Base-by-base conservation (phyloP, 2,888 invertebrate species). In the Acheta domesticus region DNA sequence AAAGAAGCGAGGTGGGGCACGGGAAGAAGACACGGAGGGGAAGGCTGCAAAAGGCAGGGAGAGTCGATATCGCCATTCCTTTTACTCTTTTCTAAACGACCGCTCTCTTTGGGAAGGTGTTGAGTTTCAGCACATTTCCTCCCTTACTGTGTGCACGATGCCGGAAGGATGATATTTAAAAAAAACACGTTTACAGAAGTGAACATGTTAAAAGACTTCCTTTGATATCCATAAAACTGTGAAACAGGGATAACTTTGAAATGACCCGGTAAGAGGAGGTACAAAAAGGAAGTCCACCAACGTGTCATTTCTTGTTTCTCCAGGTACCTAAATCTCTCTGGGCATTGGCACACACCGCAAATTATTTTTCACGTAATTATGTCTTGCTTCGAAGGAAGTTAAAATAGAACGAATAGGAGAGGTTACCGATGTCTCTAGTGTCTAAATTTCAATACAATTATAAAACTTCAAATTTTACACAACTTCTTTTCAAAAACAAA, bases 31-130 rank as follows among this genome's bases (percentile, higher is more conserved):
- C 4, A 62, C 62, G 62, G 16, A 62, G n/a, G 62, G 62, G 62
- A 62, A 62, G 62, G n/a, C 62, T 62, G 16, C 62, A 62, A 62
- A 62, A 62, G 36, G 62, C 62, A 62, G 62, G 62, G 16, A 62
- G 62, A 62, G 62, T 62, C 62, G 62, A 62, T 62, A 62, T 62
- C 62, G 8, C 62, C 16, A 62, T 62, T 62, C 62, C n/a, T 62
- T 62, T 62, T 62, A 62, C 62, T 62, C 62, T 62, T n/a, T 62
- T 62, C 62, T 62, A n/a, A 62, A 62, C 62, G 62, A 62, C 62
- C 62, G 62, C 62, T 62, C 62, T 62, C 62, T 62, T 62, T 62
- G 62, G 36, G 62, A 62, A 62, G 62, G 62, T 62, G 62, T 62
- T n/a, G 62, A 62, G 62, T 62, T 14, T 62, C 62, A 62, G 62